Base-by-base conservation (phyloP, 2,113 vertebrate genomes). In the Maccullochella peelii region DNA sequence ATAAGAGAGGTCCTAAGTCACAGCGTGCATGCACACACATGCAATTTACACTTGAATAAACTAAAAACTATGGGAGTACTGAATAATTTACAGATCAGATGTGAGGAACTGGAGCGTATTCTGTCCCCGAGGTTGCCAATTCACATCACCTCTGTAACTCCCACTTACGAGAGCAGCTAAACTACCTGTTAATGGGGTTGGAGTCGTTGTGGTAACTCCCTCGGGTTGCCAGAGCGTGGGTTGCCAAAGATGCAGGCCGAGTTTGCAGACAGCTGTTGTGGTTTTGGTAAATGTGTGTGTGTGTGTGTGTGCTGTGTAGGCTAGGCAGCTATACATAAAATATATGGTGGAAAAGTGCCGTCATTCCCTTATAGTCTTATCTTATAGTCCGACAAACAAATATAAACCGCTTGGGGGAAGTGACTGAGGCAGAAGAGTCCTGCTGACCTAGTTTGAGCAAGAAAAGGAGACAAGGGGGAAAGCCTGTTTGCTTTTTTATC, bases 31-130 rank as follows among this genome's bases (percentile, higher is more conserved):
- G 66, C 83, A 58, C 58, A 50, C 79, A 58, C 55, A 71, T 4
- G 36, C 30, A 47, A 65, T 72, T 73, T 59, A 71, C 80, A 71
- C 79, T 80, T 78, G 68, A 86, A 90, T 50, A 77, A 65, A 67
- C 73, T 40, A 14, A 66, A 86, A 90, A 83, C 86, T 78, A 77
- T 55, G 25, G 76, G 47, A 87, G 82, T 47, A 61, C 67, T 94
- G 74, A 93, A 93, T 93, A 83, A 92, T 94, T 93, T 44, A 94
- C 38, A 84, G 36, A 36, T 49, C 58, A 78, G 67, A 72, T 72
- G 80, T 54, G 80, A 82, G 84, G 84, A 93, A 92, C 69, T 91
- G 84, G 89, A 91, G 93, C 89, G 33, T 77, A 57, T 68, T 87
- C 80, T 73, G 70, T 87, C 75, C 86, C 79, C 8, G n/a, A 77